phyloP scores from a whole-genome alignment of 2,888 invertebrate genomes.

The Ennomos erosarius region DNA sequence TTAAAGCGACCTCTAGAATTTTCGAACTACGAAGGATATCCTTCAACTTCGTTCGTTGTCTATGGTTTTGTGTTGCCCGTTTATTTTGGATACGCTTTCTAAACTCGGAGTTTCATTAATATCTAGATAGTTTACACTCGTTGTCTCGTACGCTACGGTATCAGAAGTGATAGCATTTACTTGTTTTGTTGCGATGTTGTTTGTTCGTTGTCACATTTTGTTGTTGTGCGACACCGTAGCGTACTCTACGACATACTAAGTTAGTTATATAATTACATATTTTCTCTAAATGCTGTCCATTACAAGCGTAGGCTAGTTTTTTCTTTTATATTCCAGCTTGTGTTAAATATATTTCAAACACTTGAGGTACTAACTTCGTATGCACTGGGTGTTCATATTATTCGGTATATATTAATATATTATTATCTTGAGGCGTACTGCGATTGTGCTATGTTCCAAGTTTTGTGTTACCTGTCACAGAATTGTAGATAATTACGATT shows the following conservation, averaged over 20 bases:
- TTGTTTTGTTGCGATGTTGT: slow-evolving; percentile 18
- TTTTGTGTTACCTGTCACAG: slow-evolving; percentile 79
- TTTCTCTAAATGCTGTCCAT: slow-evolving; percentile 60
- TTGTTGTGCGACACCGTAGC: slow-evolving; percentile 8
- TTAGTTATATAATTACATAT: slow-evolving; percentile 32
- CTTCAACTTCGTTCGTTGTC: too few species aligned
- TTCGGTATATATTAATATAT: slow-evolving; percentile 52
- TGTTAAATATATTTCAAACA: slow-evolving; percentile 64
- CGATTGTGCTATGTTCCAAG: slow-evolving; percentile 70
- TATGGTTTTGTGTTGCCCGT: too few species aligned
- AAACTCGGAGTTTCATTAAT: slow-evolving; percentile 1
- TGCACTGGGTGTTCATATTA: slow-evolving; percentile 80
- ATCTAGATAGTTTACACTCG: background rate
- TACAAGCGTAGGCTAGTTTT: slow-evolving; percentile 67
- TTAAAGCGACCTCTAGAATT: too few species aligned
- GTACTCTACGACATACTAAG: slow-evolving; percentile 16
- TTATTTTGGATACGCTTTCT: background rate
- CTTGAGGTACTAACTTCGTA: slow-evolving; percentile 73
- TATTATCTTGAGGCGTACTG: slow-evolving; percentile 57
- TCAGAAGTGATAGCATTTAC: slow-evolving; percentile 27
- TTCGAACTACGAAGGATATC: too few species aligned
- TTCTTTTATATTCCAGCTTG: slow-evolving; percentile 68
- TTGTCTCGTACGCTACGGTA: slow-evolving; percentile 9
- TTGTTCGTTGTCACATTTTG: slow-evolving; percentile 11
- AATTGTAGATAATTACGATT: slow-evolving; percentile 80